Conservation (phyloP, 2,888 invertebrate genomes). For the Drosophila ustulata region DNA sequence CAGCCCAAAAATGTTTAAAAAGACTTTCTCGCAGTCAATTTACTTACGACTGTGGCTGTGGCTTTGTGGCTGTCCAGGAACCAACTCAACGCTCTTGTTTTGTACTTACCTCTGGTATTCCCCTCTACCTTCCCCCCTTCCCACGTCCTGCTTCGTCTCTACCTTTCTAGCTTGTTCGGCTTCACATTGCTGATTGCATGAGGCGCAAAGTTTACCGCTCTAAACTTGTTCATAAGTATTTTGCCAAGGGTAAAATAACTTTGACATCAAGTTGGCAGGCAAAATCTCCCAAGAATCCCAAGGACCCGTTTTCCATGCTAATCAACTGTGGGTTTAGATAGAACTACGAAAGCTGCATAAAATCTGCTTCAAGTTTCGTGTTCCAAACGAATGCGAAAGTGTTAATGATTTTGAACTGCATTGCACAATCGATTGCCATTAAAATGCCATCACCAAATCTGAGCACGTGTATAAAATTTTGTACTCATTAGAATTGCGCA, state of each 20-base stretch:
- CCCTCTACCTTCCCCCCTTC: neutral
- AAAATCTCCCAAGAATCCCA: constrained; percentile 37
- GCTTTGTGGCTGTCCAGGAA: neutral
- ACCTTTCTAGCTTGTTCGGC: constrained; percentile 55
- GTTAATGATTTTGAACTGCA: constrained; percentile 17
- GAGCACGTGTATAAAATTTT: too few species aligned
- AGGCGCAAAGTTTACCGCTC: constrained; percentile 68
- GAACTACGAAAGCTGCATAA: constrained; percentile 9
- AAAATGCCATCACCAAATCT: constrained; percentile 1
- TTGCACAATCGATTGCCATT: constrained; percentile 23
- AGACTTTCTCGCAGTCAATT: neutral
- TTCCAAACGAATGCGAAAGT: constrained; percentile 16
- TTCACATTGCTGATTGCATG: constrained; percentile 58
- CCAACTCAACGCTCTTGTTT: neutral
- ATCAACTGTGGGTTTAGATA: constrained; percentile 40
- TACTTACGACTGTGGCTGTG: neutral
- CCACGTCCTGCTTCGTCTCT: neutral
- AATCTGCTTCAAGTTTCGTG: constrained; percentile 31
- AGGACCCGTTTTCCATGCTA: constrained; percentile 47
- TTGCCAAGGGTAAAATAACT: constrained; percentile 71
- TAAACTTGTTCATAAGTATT: constrained; percentile 65
- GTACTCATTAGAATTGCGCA: too few species aligned
- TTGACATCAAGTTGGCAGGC: constrained; percentile 57
- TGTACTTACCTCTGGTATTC: neutral
- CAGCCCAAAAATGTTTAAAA: neutral